A percentile compares a stretch with the other conserved stretches of the same genome.
phyloP scores from a whole-genome alignment of 2,113 vertebrate species.

The Pantherophis guttatus region DNA sequence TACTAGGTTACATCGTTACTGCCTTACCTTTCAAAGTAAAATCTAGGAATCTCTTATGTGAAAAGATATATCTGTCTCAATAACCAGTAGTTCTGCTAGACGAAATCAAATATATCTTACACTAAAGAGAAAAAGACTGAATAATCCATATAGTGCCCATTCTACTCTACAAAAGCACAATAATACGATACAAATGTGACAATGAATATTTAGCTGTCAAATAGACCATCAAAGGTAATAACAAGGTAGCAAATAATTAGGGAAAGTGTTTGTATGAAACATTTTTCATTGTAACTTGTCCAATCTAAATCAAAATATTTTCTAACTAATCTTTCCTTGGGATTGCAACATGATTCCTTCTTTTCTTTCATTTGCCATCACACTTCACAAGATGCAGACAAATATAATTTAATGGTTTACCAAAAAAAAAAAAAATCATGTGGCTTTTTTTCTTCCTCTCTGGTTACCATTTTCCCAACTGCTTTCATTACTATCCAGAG shows the following conservation, averaged over 20 bases:
- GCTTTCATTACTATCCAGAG: background rate
- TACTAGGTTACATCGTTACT: background rate
- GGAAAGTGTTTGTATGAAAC: background rate
- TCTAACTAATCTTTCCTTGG: background rate
- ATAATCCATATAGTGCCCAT: background rate
- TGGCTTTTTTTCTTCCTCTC: background rate
- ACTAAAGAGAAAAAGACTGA: background rate
- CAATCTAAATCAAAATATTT: background rate
- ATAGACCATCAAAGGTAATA: background rate
- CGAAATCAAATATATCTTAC: background rate
- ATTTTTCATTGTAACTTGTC: background rate
- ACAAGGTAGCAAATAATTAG: background rate
- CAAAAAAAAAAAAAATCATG: background rate
- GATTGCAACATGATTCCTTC: background rate
- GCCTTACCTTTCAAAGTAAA: background rate
- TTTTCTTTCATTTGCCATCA: background rate
- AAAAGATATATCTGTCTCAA: background rate
- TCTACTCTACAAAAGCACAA: background rate
- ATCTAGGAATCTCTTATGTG: background rate
- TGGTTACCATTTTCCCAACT: background rate
- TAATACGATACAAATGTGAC: background rate
- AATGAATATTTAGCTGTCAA: background rate
- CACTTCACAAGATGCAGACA: background rate
- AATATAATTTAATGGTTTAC: background rate
- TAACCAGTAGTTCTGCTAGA: background rate